Evolutionary conservation across 2,797 vertebrate species (phyloP).

Genomic region (Onychomys leucogaster): DNA sequence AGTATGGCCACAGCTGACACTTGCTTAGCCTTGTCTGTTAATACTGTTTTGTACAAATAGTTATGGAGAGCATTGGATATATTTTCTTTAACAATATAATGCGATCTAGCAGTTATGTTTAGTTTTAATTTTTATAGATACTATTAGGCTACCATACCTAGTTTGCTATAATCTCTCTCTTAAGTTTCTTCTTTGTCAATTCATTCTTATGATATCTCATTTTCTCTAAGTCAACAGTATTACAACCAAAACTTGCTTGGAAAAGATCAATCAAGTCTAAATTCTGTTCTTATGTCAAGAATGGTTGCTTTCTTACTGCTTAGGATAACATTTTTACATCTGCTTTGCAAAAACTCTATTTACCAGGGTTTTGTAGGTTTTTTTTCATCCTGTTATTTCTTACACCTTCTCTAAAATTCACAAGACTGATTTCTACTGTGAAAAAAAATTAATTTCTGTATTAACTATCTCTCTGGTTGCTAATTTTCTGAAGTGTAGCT

Average conservation of each 20-base stretch:
- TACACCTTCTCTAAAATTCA: slow-evolving; percentile 33
- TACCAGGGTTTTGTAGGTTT: not conserved
- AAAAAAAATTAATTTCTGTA: not conserved
- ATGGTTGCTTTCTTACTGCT: not conserved
- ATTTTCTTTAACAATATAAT: slow-evolving; percentile 1
- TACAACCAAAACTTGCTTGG: slow-evolving; percentile 46
- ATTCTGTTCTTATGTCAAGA: slow-evolving; percentile 40
- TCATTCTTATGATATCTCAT: slow-evolving; percentile 12
- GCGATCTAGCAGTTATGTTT: not conserved
- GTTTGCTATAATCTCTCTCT: slow-evolving; percentile 21
- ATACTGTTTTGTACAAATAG: slow-evolving; percentile 21
- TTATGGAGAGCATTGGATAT: not conserved
- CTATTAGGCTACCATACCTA: not conserved
- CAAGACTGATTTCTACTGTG: not conserved
- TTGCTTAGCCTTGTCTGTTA: slow-evolving; percentile 4
- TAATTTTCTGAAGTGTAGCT: slow-evolving; percentile 36
- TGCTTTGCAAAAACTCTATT: slow-evolving; percentile 12
- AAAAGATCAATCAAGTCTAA: slow-evolving; percentile 50
- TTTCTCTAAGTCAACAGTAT: slow-evolving; percentile 23
- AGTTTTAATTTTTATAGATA: slow-evolving; percentile 33
- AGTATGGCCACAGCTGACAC: slow-evolving; percentile 8
- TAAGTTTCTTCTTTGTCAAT: not conserved
- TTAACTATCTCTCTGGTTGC: not conserved
- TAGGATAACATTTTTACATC: slow-evolving; percentile 27
- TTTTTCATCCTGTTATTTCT: not conserved